These are phyloP conservation scores for Copidosoma floridanum DNA, from an alignment of 1,140 invertebrate species.

Conservation along the genomic window DNA sequence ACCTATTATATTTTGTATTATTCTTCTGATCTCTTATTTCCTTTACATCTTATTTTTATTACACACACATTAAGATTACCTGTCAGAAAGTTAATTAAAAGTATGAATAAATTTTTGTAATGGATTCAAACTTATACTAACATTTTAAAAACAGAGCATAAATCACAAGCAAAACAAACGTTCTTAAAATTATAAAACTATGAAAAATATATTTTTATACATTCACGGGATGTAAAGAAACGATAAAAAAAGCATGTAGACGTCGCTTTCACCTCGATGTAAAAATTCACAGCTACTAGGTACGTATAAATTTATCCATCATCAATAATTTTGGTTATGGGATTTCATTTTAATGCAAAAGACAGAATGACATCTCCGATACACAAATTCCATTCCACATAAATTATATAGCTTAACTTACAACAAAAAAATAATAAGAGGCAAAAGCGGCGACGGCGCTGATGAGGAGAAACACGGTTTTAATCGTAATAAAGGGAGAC, in stretches of 20 bases:
- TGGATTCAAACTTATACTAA: no score
- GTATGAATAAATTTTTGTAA: no score
- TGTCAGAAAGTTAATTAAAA: neutral
- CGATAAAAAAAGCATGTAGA: neutral
- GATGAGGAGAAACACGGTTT: neutral
- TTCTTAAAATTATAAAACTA: conserved; percentile 8
- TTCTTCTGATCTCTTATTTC: neutral
- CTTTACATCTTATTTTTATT: conserved; percentile 1
- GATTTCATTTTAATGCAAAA: no score
- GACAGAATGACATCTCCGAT: neutral
- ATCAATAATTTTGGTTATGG: conserved; percentile 3
- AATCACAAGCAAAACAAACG: neutral
- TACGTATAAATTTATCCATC: neutral
- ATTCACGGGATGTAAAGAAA: neutral
- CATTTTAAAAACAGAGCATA: neutral
- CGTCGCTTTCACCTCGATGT: conserved; percentile 9
- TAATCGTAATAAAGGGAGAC: neutral
- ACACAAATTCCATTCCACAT: neutral
- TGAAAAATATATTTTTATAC: neutral
- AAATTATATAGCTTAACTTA: conserved; percentile 4
- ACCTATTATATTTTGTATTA: neutral
- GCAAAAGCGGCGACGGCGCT: conserved; percentile 8
- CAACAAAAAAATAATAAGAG: conserved; percentile 2
- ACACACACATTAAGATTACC: neutral
- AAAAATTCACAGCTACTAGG: neutral